phyloP scores from a whole-genome alignment of 2,113 vertebrate genomes.

The Chamaetylas fuelleborni region DNA sequence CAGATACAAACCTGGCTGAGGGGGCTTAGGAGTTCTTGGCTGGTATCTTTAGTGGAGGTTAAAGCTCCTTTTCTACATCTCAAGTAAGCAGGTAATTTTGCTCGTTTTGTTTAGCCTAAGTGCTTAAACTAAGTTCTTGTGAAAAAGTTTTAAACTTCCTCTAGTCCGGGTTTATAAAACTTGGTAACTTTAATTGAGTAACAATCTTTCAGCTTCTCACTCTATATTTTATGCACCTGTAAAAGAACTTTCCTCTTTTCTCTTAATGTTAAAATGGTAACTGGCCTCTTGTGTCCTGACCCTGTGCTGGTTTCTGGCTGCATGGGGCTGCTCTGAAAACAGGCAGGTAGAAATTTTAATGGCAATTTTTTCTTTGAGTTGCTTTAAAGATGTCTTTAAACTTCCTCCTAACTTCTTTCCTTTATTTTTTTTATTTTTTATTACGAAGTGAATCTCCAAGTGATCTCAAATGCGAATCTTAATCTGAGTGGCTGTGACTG shows the following conservation, averaged over 20 bases:
- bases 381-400: background rate
- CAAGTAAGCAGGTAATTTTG: background rate
- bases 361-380: background rate
- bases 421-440: background rate
- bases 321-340: background rate
- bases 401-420: fast-evolving
- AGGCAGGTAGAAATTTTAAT: background rate
- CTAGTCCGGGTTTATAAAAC: background rate
- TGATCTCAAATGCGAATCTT: background rate
- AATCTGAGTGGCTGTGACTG: background rate
- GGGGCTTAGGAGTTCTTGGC: fast-evolving
- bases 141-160: background rate
- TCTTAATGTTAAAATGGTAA: background rate
- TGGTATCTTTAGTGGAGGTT: background rate
- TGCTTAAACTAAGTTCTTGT: background rate
- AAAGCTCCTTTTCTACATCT: background rate
- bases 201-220: background rate
- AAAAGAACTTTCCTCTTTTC: background rate
- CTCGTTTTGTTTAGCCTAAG: background rate
- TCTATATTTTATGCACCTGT: background rate
- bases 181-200: background rate
- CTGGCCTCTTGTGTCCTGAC: background rate
- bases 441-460: background rate
- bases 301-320: background rate
- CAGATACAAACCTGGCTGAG: background rate